Conservation (phyloP, 2,797 vertebrate genomes). For the Chaenodraco wilsoni region DNA sequence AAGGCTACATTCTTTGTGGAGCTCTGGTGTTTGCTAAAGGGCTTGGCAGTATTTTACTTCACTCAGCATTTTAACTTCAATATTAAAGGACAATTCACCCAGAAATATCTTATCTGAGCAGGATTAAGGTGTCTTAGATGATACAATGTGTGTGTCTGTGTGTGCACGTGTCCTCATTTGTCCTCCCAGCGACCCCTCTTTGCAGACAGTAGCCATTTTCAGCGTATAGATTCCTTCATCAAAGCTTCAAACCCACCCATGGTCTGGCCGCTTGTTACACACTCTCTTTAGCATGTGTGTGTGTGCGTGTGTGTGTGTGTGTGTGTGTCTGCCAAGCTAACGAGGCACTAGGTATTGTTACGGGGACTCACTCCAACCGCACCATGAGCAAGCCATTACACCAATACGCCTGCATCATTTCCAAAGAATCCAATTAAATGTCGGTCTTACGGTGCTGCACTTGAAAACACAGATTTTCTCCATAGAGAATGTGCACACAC, state of each 20-base stretch:
- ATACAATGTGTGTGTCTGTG: conserved; percentile 4
- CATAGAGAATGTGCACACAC: conserved; percentile 70
- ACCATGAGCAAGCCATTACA: conserved; percentile 79
- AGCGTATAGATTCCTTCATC: conserved; percentile 63
- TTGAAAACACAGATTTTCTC: conserved; percentile 75
- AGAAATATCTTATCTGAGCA: neutral
- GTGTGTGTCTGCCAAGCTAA: conserved; percentile 67
- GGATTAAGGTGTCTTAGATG: neutral
- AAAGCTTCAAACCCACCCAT: conserved; percentile 65
- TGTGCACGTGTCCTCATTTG: conserved; percentile 50
- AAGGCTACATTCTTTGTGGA: conserved; percentile 43
- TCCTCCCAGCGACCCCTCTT: conserved; percentile 31
- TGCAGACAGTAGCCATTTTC: conserved; percentile 64
- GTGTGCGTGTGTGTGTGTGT: conserved; percentile 34
- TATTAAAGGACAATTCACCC: conserved; percentile 2
- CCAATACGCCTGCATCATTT: conserved; percentile 78
- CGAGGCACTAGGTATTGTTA: conserved; percentile 75
- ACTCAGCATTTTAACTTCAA: conserved; percentile 8
- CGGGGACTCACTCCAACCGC: conserved; percentile 74
- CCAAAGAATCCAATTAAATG: conserved; percentile 81
- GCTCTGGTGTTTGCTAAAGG: conserved; percentile 35
- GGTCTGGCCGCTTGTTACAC: conserved; percentile 59
- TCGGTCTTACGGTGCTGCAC: conserved; percentile 73
- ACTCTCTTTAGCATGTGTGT: conserved; percentile 48
- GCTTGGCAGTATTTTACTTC: conserved; percentile 6